Evolutionary conservation across 2,888 invertebrate species (phyloP).

Genomic region (Cenopis cana): DNA sequence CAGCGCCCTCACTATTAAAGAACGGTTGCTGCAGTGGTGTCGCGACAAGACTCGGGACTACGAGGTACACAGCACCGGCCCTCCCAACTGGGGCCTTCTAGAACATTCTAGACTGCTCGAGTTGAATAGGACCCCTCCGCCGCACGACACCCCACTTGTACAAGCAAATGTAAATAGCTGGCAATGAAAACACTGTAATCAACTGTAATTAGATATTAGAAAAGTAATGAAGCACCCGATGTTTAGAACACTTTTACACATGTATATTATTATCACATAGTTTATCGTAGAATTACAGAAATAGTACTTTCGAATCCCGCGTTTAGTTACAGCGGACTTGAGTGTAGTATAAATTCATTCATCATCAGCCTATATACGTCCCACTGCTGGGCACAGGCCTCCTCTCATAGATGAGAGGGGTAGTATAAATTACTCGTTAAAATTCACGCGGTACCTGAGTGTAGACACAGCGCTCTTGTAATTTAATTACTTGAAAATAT

Average conservation of each 20-base stretch:
- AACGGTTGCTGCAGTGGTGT: conserved; percentile 98
- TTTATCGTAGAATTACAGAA: not conserved
- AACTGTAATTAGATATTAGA: not conserved
- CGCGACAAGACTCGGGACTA: conserved; percentile 98
- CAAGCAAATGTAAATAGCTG: conserved; percentile 31
- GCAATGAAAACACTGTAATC: not conserved
- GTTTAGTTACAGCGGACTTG: not conserved
- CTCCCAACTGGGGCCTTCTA: conserved; percentile 54
- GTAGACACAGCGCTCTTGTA: not conserved
- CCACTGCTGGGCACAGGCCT: no score
- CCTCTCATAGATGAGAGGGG: no score
- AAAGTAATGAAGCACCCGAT: conserved; percentile 6
- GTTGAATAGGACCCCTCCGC: conserved; percentile 17
- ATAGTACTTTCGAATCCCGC: not conserved
- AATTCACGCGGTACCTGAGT: no score
- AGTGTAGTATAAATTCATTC: not conserved
- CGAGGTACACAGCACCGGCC: conserved; percentile 88
- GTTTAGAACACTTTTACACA: conserved; percentile 12
- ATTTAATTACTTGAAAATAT: not conserved
- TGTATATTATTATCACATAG: conserved; percentile 4
- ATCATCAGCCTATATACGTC: no score
- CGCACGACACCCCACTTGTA: conserved; percentile 22
- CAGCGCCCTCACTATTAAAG: conserved; percentile 98
- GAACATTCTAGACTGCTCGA: conserved; percentile 43
- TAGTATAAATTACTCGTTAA: no score